Evolutionary conservation across 2,888 invertebrate genomes (phyloP).

Genomic region (Noctua janthina): DNA sequence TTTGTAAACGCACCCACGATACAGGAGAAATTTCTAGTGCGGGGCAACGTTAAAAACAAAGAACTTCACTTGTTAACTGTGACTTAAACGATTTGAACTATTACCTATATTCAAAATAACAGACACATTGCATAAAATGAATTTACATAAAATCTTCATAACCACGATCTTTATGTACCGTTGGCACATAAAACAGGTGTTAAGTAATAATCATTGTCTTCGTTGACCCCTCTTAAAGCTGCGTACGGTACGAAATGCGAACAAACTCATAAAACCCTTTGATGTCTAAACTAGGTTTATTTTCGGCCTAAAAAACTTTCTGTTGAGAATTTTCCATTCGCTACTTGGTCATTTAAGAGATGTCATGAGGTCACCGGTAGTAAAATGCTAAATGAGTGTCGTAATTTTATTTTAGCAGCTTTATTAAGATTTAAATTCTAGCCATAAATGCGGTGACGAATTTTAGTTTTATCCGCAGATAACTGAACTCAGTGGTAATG

Average conservation of each 20-base stretch:
- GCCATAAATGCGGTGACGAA: not conserved
- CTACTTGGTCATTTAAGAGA: not conserved
- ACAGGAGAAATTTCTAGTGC: too few species aligned
- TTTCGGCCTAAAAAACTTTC: slow-evolving; percentile 66
- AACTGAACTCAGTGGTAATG: not conserved
- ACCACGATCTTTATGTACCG: slow-evolving; percentile 11
- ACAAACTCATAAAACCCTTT: slow-evolving; percentile 34
- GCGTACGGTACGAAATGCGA: slow-evolving; percentile 15
- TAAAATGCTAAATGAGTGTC: slow-evolving; percentile 13
- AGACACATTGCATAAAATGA: slow-evolving; percentile 1
- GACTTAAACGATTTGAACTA: too few species aligned
- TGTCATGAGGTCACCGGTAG: not conserved
- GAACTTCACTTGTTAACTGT: too few species aligned
- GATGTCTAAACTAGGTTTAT: slow-evolving; percentile 40
- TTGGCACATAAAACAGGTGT: slow-evolving; percentile 32
- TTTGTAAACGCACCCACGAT: too few species aligned
- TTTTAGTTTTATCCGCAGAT: not conserved
- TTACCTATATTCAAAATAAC: not conserved
- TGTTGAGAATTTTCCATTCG: not conserved
- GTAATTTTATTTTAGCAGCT: not conserved
- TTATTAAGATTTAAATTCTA: not conserved
- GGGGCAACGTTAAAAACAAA: too few species aligned
- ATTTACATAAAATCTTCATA: slow-evolving; percentile 13
- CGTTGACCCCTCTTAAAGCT: not conserved
- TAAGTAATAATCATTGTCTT: slow-evolving; percentile 24